Percentiles rank a stretch among this genome's conserved stretches.
Evolutionary conservation across 2,113 vertebrate species (phyloP).

Genomic region (Columbina picui): DNA sequence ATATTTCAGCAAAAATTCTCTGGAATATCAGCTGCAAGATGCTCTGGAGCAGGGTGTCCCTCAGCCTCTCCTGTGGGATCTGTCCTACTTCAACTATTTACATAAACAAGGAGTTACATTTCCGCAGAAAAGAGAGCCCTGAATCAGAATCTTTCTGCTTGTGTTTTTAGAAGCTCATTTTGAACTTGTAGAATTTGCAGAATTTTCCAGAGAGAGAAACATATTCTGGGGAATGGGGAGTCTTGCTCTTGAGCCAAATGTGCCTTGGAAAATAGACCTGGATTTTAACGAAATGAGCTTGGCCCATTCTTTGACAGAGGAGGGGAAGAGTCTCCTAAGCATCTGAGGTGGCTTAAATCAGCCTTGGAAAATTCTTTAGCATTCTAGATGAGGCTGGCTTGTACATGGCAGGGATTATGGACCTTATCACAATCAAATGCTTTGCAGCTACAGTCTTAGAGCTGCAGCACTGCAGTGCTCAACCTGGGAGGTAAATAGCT

Average conservation of each 20-base stretch:
- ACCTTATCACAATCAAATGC: background rate
- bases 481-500: background rate
- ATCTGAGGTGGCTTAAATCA: background rate
- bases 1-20: background rate
- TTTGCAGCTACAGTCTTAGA: background rate
- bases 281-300: background rate
- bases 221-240: background rate
- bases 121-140: background rate
- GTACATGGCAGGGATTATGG: background rate
- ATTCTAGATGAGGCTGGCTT: background rate
- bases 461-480: background rate
- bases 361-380: background rate
- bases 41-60: background rate
- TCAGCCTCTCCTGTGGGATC: background rate
- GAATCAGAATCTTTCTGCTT: background rate
- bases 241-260: background rate
- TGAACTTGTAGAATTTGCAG: background rate
- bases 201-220: background rate
- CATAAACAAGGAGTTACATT: background rate
- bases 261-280: background rate
- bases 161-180: background rate
- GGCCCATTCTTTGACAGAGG: background rate
- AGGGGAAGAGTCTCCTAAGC: background rate
- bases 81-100: background rate
- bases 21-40: background rate